Base-by-base conservation (phyloP, 2,888 invertebrate species). In the Rutpela maculata region DNA sequence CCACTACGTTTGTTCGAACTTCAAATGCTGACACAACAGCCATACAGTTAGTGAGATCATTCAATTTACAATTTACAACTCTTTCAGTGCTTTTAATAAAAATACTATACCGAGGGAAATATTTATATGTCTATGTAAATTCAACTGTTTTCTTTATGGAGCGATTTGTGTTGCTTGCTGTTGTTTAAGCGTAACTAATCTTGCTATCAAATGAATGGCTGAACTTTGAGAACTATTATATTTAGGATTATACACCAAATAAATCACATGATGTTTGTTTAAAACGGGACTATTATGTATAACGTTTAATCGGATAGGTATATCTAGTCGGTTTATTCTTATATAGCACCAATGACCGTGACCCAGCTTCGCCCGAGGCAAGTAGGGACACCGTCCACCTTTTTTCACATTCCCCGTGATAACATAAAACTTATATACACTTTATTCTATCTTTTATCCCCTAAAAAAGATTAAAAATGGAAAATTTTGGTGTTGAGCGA, bases 1-100 rank as follows among this genome's bases (percentile, higher is more conserved):
- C 69, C 69, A 75, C 60, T 26, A 55, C 62, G 75, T 62, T 75
- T 62, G 69, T 75, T 69, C 63, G 65, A n/a, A 65, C 65, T 38
- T 65, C 65, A 43, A 65, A 65, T 38, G 65, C 65, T 65, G 65
- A 62, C 62, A 65, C 65, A 65, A 65, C 65, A 65, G 19, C 65
- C 43, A n/a, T 62, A 62, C 59, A 19, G 62, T 62, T 62, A 26
- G 26, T 15, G 31, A 17, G 26, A 31, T 31, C 62, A 17, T 62
- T 62, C 62, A 62, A 35, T 62, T 62, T 35, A 31, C 59, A 59
- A 22, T 59, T 59, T 59, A 59, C 50, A 50, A 50, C 50, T 50
- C 50, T 50, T 50, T 50, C 50, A 50, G 6, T 50, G 15, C 50
- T n/a, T 50, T 15, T 15, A 50, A 50, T 50, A 50, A 50, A 50